These are phyloP conservation scores for Bolinopsis microptera DNA, from an alignment of 37 sponge, comb jelly and placozoan species.

Conservation along the genomic window DNA sequence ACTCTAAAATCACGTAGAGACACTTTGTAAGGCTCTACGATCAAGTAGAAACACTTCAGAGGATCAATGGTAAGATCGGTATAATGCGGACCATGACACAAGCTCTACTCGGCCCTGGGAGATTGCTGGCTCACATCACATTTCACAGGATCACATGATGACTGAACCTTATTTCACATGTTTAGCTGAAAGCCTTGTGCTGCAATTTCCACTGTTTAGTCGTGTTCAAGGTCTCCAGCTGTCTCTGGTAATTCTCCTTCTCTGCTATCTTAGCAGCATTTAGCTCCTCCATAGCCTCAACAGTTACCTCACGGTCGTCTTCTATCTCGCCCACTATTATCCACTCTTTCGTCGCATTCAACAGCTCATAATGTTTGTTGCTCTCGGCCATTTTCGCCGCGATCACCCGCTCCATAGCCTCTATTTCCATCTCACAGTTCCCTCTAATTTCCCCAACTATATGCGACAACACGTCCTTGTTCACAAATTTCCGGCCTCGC, in stretches of 20 bases:
- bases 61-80: not conserved
- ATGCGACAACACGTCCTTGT: not conserved
- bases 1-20: too few relatives aligned
- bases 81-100: not conserved
- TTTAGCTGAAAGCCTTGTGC: not conserved
- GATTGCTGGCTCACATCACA: not conserved
- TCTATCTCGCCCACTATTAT: conserved; percentile 36
- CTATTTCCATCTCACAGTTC: not conserved
- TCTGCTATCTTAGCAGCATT: not conserved
- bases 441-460: not conserved
- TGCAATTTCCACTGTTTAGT: not conserved
- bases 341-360: not conserved
- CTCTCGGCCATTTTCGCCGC: not conserved
- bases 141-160: not conserved
- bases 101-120: not conserved
- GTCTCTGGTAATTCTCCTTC: not conserved
- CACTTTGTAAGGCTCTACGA: too few relatives aligned
- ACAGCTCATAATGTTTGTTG: not conserved
- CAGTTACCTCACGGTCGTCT: not conserved
- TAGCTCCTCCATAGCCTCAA: conserved; percentile 1
- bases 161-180: too few relatives aligned
- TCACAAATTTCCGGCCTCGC: not conserved
- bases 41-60: not conserved
- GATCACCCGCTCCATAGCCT: not conserved
- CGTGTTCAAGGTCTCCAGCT: not conserved